Evolutionary conservation across 2,113 vertebrate genomes (phyloP).

Genomic region (Apodemus speciosus): DNA sequence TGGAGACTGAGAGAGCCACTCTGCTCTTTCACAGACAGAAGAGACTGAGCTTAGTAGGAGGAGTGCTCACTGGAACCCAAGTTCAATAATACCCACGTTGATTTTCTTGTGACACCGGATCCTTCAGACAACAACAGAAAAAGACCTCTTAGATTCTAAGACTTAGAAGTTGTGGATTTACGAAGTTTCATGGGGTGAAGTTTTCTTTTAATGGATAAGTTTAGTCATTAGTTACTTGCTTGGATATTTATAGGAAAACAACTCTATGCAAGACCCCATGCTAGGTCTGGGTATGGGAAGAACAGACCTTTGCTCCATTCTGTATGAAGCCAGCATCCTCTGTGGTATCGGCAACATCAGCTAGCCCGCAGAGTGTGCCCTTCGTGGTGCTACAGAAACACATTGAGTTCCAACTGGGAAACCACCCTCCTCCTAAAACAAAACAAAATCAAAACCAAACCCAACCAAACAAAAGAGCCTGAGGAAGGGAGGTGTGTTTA

Average conservation of each 20-base stretch:
- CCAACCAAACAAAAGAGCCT: not conserved
- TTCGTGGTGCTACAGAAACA: not conserved
- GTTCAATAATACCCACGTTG: not conserved
- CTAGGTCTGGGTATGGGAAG: not conserved
- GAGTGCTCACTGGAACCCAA: fast-evolving
- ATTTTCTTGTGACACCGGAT: not conserved
- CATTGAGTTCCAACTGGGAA: not conserved
- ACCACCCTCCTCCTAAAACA: not conserved
- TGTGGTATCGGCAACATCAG: not conserved
- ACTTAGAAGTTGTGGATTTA: not conserved
- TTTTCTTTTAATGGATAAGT: not conserved
- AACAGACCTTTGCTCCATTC: not conserved
- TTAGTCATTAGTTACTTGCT: not conserved
- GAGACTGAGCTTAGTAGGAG: not conserved
- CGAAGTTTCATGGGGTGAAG: not conserved
- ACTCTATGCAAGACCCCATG: not conserved
- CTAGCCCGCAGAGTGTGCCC: not conserved
- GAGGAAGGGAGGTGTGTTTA: not conserved
- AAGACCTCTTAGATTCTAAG: not conserved
- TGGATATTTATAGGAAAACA: not conserved
- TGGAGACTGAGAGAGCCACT: no score
- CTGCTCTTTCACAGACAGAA: fast-evolving
- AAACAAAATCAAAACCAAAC: no score
- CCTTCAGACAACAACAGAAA: not conserved
- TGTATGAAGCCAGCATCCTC: not conserved